A percentile compares a stretch with the other conserved stretches of the same genome.
phyloP scores from a whole-genome alignment of 2,888 invertebrate species.

The Xestia ashworthii region DNA sequence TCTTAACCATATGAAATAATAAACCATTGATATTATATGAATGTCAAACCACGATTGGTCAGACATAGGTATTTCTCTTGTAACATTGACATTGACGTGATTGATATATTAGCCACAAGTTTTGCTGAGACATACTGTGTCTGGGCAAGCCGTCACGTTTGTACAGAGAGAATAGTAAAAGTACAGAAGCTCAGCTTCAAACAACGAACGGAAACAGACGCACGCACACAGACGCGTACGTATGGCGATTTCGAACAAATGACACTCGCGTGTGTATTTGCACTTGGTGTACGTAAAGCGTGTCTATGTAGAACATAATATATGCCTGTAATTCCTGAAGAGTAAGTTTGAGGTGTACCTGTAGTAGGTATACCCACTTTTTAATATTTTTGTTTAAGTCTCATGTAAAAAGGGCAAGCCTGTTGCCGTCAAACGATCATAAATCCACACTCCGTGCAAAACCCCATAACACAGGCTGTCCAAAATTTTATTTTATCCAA shows the following conservation, averaged over 20 bases:
- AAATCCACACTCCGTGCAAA: neutral
- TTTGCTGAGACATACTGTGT: neutral
- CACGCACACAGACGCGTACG: neutral
- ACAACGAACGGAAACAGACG: neutral
- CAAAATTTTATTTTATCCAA: neutral
- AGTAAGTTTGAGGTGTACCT: neutral
- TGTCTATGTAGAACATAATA: neutral
- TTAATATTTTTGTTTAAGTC: neutral
- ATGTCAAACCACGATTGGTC: conserved; percentile 10
- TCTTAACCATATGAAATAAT: neutral
- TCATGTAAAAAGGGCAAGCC: neutral
- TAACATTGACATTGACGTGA: conserved; percentile 47
- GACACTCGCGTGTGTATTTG: neutral
- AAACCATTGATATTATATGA: neutral
- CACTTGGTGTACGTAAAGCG: neutral
- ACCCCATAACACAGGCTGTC: no score
- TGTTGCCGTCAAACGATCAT: neutral
- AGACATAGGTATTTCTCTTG: conserved; percentile 39
- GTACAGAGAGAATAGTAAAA: neutral
- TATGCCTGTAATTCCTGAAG: neutral
- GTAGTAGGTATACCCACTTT: neutral
- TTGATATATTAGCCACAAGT: conserved; percentile 26
- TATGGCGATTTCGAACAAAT: neutral
- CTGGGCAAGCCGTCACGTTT: neutral
- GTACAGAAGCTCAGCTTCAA: conserved; percentile 12